A percentile compares a stretch with the other conserved stretches of the same genome.
These are phyloP conservation scores for Atethmia centrago DNA, from an alignment of 2,888 invertebrate species.

Conservation along the genomic window DNA sequence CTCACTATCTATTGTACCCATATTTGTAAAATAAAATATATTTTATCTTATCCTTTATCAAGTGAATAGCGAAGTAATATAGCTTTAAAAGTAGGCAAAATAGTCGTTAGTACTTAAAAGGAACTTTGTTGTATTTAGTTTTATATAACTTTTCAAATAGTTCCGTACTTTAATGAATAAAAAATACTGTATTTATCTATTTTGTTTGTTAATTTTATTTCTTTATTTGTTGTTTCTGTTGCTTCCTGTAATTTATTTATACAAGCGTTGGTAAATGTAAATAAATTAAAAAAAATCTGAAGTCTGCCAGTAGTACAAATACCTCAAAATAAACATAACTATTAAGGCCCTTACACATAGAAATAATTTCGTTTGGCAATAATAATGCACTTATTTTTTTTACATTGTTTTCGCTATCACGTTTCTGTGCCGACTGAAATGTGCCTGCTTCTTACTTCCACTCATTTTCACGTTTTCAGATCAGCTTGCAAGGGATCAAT, in stretches of 20 bases:
- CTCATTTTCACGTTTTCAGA: slow-evolving; percentile 24
- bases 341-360: no score
- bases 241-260: neutral
- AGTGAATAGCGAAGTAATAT: neutral
- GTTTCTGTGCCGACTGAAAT: no score
- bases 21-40: no score
- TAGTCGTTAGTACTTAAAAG: neutral
- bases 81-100: neutral
- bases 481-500: slow-evolving; percentile 38
- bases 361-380: neutral
- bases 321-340: neutral
- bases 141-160: neutral
- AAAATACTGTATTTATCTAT: neutral
- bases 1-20: no score
- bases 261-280: no score
- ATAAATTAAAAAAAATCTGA: neutral
- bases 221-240: neutral
- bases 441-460: neutral
- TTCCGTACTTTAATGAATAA: neutral
- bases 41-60: no score
- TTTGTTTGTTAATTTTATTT: neutral
- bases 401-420: neutral
- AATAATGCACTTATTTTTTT: neutral
- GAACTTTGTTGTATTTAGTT: neutral
- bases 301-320: neutral